Evolutionary conservation across 2,797 vertebrate genomes (phyloP), one percentile per base, ranked within the genome.

Genomic region (Adrianichthys oophorus): DNA sequence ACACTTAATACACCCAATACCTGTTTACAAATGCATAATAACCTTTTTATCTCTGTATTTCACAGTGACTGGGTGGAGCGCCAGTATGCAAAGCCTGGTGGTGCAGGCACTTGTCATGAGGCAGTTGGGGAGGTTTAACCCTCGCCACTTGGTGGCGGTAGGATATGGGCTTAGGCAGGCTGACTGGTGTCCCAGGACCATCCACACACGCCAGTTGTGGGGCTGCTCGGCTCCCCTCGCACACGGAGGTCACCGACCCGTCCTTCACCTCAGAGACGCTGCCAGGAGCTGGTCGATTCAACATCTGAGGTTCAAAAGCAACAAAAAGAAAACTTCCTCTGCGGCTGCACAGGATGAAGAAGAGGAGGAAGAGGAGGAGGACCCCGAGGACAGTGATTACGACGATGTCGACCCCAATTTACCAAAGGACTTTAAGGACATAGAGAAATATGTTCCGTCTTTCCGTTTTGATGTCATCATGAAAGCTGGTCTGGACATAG

Each of bases 351-450:
- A 83, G 6, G 87, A 90, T 21, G 90, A 93, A 0, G 91, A 93
- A 1, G 89, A 92, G 0, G 90, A 94, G 1, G 60, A 59, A 0
- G 90, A 93, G 0, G 82, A 93, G 0, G 82, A 88, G 0, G 72
- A 83, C 2, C 54, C 69, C 0, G 91, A 94, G 62, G 83, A 87
- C 52, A 92, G 87, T 0, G 85, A 92, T 72, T 87, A 87, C 56
- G 95, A 96, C 60, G 94, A 94, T 15, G 90, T 90, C 65, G 91
- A 95, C 43, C 74, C 91, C 2, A 61, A 56, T 0, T 4, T 88
- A 60, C 89, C 90, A 7, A 96, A 92, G 75, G 92, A 94, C 83
- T 98, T 96, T 83, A 98, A 95, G 82, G 96, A 99, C 73, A 68
- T 95, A 43, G 94, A 98, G 54, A 98, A 92, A 85, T 80, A 84